Evolutionary conservation across 2,113 vertebrate genomes (phyloP), one percentile per base, ranked within the genome.

Genomic region (Symphodus melops): DNA sequence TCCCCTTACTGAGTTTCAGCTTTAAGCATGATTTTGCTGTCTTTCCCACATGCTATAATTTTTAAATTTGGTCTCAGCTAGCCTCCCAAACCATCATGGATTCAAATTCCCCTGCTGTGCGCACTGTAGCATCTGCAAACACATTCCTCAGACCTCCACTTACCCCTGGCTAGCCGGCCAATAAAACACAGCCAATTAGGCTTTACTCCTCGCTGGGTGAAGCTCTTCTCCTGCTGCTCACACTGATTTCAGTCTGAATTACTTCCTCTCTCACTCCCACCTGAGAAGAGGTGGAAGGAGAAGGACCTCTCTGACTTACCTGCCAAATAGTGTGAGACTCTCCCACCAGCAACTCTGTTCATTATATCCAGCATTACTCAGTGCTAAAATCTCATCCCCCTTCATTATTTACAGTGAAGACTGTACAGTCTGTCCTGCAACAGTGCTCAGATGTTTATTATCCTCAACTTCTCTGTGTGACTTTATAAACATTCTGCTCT

Each of bases 141-240:
- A 75, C 85, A 83, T 86, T 83, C 79, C 77, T 84, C 72, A 81
- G 82, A 67, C 77, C 54, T 86, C 63, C 75, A 75, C 83, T 88
- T 88, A 76, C 70, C 86, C 83, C 86, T 76, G 77, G 39, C 83
- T 73, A 66, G 68, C 77, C 41, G 17, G 81, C 51, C 82, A 86
- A 82, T 89, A 90, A 90, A 90, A 86, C 75, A 79, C n/a, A 79
- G 74, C 60, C 84, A 90, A 88, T 89, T 88, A 88, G 84, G 68
- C 73, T 81, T 85, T 57, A 55, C 85, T 84, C 69, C 79, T 68
- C 54, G 72, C 85, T 75, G 85, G 68, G 83, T 82, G 77, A 85
- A 86, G 82, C 76, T 70, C 63, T 72, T 79, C 75, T 68, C 80
- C 82, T 57, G 76, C 88, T 82, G 87, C 75, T 73, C 72, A 82